These are phyloP conservation scores for Paragorgia papillata DNA, from an alignment of 92 coral and sea anemone species.

Conservation along the genomic window DNA sequence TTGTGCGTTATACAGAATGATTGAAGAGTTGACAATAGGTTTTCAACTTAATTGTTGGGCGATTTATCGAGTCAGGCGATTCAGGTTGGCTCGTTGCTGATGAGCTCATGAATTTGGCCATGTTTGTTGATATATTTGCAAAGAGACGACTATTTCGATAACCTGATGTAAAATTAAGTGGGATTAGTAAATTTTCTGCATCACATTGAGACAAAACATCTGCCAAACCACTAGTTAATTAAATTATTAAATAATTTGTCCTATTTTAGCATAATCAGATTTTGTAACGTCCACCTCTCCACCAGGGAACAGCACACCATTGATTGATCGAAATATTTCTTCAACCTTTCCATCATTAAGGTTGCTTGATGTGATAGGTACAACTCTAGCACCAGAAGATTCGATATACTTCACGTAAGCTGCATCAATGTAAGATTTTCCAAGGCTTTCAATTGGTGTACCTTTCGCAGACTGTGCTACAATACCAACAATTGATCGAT, in stretches of 20 bases:
- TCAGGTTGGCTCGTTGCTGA: no score
- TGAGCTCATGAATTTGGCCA: conserved; percentile 48
- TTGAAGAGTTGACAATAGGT: no score
- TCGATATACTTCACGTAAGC: conserved; percentile 55
- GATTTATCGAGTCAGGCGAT: no score
- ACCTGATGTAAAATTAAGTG: no score
- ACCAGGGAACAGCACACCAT: conserved; percentile 93
- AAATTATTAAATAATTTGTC: conserved; percentile 64
- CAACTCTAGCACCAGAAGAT: conserved; percentile 56
- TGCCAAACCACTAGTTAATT: conserved; percentile 70
- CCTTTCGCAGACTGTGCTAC: conserved; percentile 46
- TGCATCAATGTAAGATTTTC: conserved; percentile 45
- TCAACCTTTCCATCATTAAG: conserved; percentile 63
- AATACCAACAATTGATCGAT: conserved; percentile 2
- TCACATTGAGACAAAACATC: conserved; percentile 55
- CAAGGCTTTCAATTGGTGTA: conserved; percentile 32
- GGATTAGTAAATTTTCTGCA: conserved; percentile 67
- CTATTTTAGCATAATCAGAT: conserved; percentile 69
- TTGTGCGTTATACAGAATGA: no score
- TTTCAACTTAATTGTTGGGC: no score
- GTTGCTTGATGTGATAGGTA: conserved; percentile 59
- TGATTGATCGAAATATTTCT: conserved; percentile 69
- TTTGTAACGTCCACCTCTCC: conserved; percentile 68
- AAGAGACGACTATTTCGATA: conserved; percentile 71
- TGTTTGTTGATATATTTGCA: conserved; percentile 53